phyloP scores from a whole-genome alignment of 2,888 invertebrate genomes.

The Hirtodrosophila duncani region DNA sequence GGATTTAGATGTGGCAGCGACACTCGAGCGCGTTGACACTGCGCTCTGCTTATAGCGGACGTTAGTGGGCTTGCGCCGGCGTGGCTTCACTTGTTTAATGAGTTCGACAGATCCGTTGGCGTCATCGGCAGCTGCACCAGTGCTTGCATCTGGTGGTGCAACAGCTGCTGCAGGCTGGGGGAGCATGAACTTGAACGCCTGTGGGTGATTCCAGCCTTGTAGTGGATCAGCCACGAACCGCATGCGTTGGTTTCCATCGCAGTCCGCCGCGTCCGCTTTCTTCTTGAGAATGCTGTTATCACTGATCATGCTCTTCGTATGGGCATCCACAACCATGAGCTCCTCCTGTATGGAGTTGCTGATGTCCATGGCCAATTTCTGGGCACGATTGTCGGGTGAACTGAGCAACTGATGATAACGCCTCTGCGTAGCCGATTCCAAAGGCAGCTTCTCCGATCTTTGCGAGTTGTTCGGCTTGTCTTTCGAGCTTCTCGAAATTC shows the following conservation, averaged over 20 bases:
- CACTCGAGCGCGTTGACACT: no score
- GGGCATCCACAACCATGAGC: conserved; percentile 38
- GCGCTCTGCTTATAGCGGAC: conserved; percentile 4
- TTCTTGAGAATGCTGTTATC: background rate
- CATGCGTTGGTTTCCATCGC: background rate
- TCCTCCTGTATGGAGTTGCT: conserved; percentile 51
- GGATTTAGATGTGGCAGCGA: no score
- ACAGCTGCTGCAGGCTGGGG: no score
- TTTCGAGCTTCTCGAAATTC: no score
- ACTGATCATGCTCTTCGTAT: conserved; percentile 35
- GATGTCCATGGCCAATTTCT: conserved; percentile 29
- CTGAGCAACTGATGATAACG: conserved; percentile 20
- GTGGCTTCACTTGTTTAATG: conserved; percentile 5
- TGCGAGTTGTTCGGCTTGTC: no score
- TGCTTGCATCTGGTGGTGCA: no score
- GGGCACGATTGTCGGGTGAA: background rate
- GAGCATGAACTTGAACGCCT: background rate
- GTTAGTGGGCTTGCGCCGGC: conserved; percentile 19
- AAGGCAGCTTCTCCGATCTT: background rate
- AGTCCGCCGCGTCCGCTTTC: background rate
- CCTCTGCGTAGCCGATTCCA: conserved; percentile 17
- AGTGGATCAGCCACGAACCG: conserved; percentile 19
- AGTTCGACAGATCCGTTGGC: background rate
- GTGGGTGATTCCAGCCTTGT: conserved; percentile 45
- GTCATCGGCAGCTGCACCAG: background rate